Evolutionary conservation across 2,113 vertebrate species (phyloP).

Genomic region (Sebastes fasciatus): DNA sequence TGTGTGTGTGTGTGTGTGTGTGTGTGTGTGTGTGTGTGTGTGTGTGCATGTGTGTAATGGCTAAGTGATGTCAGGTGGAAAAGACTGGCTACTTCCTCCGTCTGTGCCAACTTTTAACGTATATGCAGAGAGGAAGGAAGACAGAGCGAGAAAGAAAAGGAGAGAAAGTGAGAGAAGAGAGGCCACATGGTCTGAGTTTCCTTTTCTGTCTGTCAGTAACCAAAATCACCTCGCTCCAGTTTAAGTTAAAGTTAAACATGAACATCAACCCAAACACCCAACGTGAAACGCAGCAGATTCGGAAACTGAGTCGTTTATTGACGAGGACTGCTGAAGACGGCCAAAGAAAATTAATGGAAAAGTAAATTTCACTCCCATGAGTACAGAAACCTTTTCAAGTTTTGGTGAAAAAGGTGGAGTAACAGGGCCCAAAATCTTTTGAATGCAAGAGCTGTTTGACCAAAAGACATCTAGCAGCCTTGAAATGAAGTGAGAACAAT

Average conservation of each 20-base stretch:
- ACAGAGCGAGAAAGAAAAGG: constrained; percentile 14
- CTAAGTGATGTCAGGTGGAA: constrained; percentile 79
- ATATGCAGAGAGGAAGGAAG: constrained; percentile 68
- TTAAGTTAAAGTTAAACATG: background rate
- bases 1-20: constrained; percentile 4
- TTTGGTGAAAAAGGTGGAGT: background rate
- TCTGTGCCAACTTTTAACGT: constrained; percentile 61
- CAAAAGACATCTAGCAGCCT: background rate
- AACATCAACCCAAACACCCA: background rate
- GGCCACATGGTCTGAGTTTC: constrained; percentile 45
- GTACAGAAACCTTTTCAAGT: constrained; percentile 12
- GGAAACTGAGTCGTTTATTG: background rate
- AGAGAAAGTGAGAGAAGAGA: constrained; percentile 24
- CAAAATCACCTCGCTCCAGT: background rate
- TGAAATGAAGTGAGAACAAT: background rate
- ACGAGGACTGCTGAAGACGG: background rate
- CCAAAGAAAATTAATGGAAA: constrained; percentile 31
- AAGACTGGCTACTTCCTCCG: constrained; percentile 75
- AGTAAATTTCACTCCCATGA: background rate
- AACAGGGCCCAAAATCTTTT: background rate
- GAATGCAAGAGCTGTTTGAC: background rate
- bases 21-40: background rate
- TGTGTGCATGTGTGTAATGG: constrained; percentile 3
- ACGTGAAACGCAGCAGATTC: background rate
- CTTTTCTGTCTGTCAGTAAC: constrained; percentile 10